Conservation (phyloP, 2,888 invertebrate species). For the Hecatera dysodea region DNA sequence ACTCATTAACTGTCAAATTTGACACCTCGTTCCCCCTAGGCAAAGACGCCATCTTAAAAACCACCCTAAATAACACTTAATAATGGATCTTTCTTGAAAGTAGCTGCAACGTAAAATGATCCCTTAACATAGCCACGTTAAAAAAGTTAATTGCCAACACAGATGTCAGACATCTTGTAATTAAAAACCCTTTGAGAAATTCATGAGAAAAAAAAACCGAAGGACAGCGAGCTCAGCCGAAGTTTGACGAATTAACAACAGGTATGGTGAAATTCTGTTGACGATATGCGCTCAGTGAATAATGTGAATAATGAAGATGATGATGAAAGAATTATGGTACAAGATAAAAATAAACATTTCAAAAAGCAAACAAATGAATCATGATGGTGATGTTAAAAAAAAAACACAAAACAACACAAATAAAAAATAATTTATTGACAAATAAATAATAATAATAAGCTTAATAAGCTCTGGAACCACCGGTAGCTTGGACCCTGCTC, state of each 20-base stretch:
- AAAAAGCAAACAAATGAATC: too few species aligned
- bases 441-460: too few species aligned
- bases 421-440: too few species aligned
- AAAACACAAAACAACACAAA: too few species aligned
- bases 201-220: slow-evolving; percentile 29
- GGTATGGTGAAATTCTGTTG: neutral
- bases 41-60: slow-evolving; percentile 10
- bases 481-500: too few species aligned
- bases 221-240: slow-evolving; percentile 3
- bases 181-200: slow-evolving; percentile 53
- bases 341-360: too few species aligned
- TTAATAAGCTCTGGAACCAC: too few species aligned
- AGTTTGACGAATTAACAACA: slow-evolving; percentile 19
- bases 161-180: slow-evolving; percentile 59
- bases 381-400: too few species aligned
- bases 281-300: neutral
- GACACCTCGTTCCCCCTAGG: neutral
- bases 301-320: neutral
- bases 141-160: slow-evolving; percentile 60
- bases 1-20: neutral
- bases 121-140: slow-evolving; percentile 41
- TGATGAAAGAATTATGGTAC: neutral
- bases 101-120: slow-evolving; percentile 50
- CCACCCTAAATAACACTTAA: slow-evolving; percentile 15
- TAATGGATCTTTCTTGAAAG: slow-evolving; percentile 17